Conservation (phyloP, 2,888 invertebrate species). For the Noctua janthe region DNA sequence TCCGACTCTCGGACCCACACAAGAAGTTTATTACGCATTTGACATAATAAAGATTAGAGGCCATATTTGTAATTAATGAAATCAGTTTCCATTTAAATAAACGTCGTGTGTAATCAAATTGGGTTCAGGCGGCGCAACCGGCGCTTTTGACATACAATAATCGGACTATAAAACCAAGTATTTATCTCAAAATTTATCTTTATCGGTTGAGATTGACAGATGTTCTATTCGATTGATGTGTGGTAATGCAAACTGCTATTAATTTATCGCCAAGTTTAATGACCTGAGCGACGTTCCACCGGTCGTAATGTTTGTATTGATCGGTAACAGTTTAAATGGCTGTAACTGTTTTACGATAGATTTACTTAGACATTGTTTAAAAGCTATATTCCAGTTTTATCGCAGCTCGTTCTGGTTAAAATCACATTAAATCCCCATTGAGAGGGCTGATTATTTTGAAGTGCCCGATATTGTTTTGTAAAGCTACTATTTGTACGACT, state of each 20-base stretch:
- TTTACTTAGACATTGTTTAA: constrained; percentile 85
- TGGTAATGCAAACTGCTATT: constrained; percentile 78
- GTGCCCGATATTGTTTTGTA: constrained; percentile 64
- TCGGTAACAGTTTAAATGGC: constrained; percentile 77
- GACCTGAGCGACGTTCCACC: constrained; percentile 70
- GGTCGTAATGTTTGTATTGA: constrained; percentile 78
- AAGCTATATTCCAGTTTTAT: constrained; percentile 82
- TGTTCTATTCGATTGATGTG: constrained; percentile 75
- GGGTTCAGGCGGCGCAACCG: constrained; percentile 75
- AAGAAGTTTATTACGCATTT: constrained; percentile 76
- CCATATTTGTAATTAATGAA: constrained; percentile 87
- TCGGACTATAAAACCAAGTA: constrained; percentile 73
- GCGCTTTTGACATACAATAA: constrained; percentile 81
- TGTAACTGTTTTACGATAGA: constrained; percentile 82
- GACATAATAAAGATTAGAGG: constrained; percentile 84
- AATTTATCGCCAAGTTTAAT: constrained; percentile 77
- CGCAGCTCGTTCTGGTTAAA: constrained; percentile 78
- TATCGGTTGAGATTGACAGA: constrained; percentile 78
- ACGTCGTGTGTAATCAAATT: constrained; percentile 77
- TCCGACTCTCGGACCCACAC: constrained; percentile 69
- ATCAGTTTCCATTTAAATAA: constrained; percentile 82
- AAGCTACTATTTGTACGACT: constrained; percentile 19
- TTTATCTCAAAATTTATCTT: constrained; percentile 78
- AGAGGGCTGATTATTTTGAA: constrained; percentile 65
- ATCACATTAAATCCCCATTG: constrained; percentile 77